phyloP scores from a whole-genome alignment of 2,113 vertebrate genomes.

The Gasterosteus nipponicus region DNA sequence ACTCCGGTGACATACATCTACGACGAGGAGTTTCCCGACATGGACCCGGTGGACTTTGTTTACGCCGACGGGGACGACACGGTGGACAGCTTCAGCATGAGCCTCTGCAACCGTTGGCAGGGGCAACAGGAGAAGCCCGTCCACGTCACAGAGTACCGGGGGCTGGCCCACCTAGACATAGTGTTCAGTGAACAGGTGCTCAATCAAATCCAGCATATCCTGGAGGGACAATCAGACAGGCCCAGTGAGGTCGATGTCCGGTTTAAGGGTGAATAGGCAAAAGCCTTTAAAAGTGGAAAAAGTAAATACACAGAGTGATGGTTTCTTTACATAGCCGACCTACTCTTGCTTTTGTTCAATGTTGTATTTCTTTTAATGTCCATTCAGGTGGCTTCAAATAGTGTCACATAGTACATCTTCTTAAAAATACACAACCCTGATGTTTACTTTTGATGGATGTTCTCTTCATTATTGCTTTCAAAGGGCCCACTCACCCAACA shows the following conservation, averaged over 20 bases:
- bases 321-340: not conserved
- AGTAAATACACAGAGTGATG: not conserved
- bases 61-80: constrained; percentile 91
- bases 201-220: constrained; percentile 84
- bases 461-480: not conserved
- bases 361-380: not conserved
- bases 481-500: not conserved
- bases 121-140: constrained; percentile 84
- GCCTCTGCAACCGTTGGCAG: constrained; percentile 88
- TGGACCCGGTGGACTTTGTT: constrained; percentile 86
- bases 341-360: constrained; percentile 15
- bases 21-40: constrained; percentile 83
- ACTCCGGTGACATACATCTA: constrained; percentile 90
- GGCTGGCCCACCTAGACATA: constrained; percentile 87
- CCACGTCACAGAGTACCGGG: constrained; percentile 82
- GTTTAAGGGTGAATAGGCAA: not conserved
- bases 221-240: constrained; percentile 80
- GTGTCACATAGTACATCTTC: constrained; percentile 10
- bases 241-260: constrained; percentile 58
- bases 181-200: constrained; percentile 87
- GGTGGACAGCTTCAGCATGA: constrained; percentile 85
- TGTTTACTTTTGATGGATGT: constrained; percentile 18
- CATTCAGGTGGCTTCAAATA: not conserved
- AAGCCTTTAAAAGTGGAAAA: not conserved
- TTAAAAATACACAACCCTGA: not conserved